Evolutionary conservation across 1,140 invertebrate genomes (phyloP), one percentile per base, ranked within the genome.

Genomic region (Caerostris extrusa): DNA sequence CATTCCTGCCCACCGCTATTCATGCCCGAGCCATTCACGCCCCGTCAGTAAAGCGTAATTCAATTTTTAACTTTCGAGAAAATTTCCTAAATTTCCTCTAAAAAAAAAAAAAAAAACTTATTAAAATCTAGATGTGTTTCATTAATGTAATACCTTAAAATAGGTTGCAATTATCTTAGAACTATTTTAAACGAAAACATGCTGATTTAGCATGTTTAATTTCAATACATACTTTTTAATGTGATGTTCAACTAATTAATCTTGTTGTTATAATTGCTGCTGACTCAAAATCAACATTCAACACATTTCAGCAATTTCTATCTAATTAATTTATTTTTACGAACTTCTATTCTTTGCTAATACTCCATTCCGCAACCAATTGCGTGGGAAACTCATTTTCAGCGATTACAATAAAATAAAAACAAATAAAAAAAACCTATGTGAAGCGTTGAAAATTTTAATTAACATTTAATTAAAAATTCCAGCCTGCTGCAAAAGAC

Each of bases 391-490:
- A 64, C n/a, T 64, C 61, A 64, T 12, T 64, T 64, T 5, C 12
- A 64, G 61, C 61, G n/a, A 64, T 64, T 64, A 17, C 61, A 64
- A 17, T 14, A 12, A 17, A 64, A 10, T 34, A 34, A 34, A 60
- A 67, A 67, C 61, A 67, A 67, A 67, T n/a, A 67, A 67, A 10
- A 67, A 67, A 67, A 14, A 14, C 61, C 7, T n/a, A 34, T 34
- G 34, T 34, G 34, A 34, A 6, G 14, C 61, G 61, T 67, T 67
- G 61, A 67, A 67, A 67, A 17, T 67, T 67, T n/a, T 67, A 67
- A 67, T 67, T 67, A 67, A 67, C 61, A 67, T 67, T 67, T 67
- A 67, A 67, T 67, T 67, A 67, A 67, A 67, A 67, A 67, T 67
- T 67, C 61, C 12, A 67, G 61, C 61, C 34, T 34, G 61, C n/a